Evolutionary conservation across 1,140 invertebrate species (phyloP), one percentile per base, ranked within the genome.

Genomic region (Maniola jurtina): DNA sequence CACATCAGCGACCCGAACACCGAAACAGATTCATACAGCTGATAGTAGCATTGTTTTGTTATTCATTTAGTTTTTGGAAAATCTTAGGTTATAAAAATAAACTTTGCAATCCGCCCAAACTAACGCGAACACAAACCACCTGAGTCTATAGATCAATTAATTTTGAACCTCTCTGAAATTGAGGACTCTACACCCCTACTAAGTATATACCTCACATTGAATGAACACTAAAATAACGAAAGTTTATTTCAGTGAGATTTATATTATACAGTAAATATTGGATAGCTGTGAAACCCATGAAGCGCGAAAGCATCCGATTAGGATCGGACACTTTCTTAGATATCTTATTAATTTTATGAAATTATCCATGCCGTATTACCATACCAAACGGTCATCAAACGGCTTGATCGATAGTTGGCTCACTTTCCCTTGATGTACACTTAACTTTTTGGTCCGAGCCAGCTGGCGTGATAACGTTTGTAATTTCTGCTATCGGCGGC

Each of bases 341-440:
- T 61, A 67, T 54, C 42, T 64, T 65, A 50, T 66, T 54, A 61
- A n/a, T n/a, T 42, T 52, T 55, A 62, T 68, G 59, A 66, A 70
- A 71, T 76, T 62, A 58, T 68, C 59, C 59, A 42, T 54, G 47
- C 50, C 57, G 14, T 57, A 60, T 67, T 59, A 66, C 62, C 64
- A 66, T 67, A 69, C 63, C 65, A 63, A 73, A 74, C 52, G 69
- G 42, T 11, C 65, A 69, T 61, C 65, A 63, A 73, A 74, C 52
- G 69, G 42, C 42, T 13, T 67, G 13, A 54, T 71, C 68, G 71
- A 71, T 73, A 68, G 66, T 74, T 63, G 54, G 60, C 52, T 38
- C 64, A 83, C 86, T 89, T 89, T 89, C 84, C 79, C 85, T 72
- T 42, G 50, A 33, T 64, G 65, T 68, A 69, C 67, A 75, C 73